Conservation (phyloP, 2,888 invertebrate genomes). For the Physocephala rufipes region DNA sequence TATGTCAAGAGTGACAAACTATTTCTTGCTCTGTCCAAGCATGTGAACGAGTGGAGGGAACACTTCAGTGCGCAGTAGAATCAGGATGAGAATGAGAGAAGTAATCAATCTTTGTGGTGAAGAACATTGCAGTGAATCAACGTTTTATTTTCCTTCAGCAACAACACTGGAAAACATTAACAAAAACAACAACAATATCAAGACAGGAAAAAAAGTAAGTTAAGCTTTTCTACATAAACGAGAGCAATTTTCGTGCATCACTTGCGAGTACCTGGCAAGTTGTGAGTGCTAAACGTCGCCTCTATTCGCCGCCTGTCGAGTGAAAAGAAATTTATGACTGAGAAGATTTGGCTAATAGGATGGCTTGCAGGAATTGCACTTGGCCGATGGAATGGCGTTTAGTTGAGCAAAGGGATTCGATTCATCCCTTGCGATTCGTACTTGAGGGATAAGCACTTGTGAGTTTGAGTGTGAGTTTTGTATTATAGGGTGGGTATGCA, state of each 20-base stretch:
- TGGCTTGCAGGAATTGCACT: too few relatives aligned
- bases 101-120: conserved; percentile 24
- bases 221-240: not conserved
- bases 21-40: conserved; percentile 20
- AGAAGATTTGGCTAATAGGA: conserved; percentile 15
- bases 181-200: conserved; percentile 11
- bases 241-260: conserved; percentile 26
- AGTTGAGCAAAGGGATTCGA: too few relatives aligned
- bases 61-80: conserved; percentile 21
- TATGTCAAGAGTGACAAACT: conserved; percentile 30
- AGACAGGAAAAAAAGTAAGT: too few relatives aligned
- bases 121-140: conserved; percentile 22
- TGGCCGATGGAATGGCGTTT: too few relatives aligned
- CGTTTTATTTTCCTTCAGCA: conserved; percentile 32
- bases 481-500: not conserved
- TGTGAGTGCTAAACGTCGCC: conserved; percentile 32
- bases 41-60: conserved; percentile 16
- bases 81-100: conserved; percentile 18
- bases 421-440: too few relatives aligned
- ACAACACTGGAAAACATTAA: conserved; percentile 40
- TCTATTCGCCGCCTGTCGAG: conserved; percentile 20
- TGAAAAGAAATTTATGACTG: conserved; percentile 31
- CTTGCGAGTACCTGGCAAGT: conserved; percentile 27
- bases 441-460: too few relatives aligned
- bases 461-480: not conserved